A percentile compares a stretch with the other conserved stretches of the same genome.
Evolutionary conservation across 2,797 vertebrate genomes (phyloP).

Genomic region (Threskiornis aethiopicus): DNA sequence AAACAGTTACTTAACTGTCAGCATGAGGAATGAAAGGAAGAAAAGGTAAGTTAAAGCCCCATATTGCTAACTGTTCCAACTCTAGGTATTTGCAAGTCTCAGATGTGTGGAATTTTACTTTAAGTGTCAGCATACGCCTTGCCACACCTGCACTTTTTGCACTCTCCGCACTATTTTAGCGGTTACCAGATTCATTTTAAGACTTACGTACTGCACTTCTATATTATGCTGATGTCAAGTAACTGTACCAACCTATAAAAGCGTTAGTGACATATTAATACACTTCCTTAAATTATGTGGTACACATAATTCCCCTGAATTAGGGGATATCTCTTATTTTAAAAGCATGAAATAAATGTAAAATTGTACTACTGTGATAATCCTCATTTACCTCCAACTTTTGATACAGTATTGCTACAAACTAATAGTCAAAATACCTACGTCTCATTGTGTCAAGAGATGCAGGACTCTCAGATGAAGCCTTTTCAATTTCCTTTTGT

Average conservation of each 20-base stretch:
- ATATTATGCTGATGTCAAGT: background rate
- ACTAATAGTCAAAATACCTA: constrained; percentile 72
- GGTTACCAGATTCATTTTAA: background rate
- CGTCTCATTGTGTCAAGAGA: constrained; percentile 86
- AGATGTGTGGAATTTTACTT: background rate
- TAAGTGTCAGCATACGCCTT: background rate
- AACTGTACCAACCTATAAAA: background rate
- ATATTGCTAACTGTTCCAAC: background rate
- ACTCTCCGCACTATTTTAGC: background rate
- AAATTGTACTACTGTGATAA: background rate
- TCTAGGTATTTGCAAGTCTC: background rate
- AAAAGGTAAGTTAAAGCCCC: background rate
- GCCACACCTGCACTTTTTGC: background rate
- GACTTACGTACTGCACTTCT: background rate
- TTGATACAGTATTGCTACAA: background rate
- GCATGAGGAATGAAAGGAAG: background rate
- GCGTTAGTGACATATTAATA: background rate
- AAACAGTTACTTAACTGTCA: background rate
- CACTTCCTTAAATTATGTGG: background rate
- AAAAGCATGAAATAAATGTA: background rate
- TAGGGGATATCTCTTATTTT: background rate
- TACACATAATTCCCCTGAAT: background rate
- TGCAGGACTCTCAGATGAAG: constrained; percentile 54
- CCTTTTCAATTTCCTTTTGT: constrained; percentile 10
- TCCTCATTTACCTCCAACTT: background rate